Percentiles rank a stretch among this genome's conserved stretches.
Conservation (phyloP, 2,888 invertebrate genomes). For the Clanis bilineata region DNA sequence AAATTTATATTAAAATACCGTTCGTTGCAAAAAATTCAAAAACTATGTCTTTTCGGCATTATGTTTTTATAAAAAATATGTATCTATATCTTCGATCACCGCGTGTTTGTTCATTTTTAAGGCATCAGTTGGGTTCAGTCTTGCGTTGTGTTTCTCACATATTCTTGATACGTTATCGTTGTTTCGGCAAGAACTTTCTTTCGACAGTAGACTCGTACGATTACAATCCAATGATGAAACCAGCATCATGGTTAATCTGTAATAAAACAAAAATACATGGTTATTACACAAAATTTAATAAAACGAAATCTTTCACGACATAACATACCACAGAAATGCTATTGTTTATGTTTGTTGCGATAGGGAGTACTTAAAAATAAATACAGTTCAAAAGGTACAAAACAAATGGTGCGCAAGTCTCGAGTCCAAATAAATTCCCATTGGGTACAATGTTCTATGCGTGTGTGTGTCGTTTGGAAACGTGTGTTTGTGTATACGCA, state of each 20-base stretch:
- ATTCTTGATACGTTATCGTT: conserved; percentile 30
- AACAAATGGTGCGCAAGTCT: conserved; percentile 24
- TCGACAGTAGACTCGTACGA: conserved; percentile 31
- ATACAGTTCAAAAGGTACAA: neutral
- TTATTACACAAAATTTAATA: conserved; percentile 15
- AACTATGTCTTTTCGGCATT: conserved; percentile 51
- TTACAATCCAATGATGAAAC: conserved; percentile 45
- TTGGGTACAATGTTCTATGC: conserved; percentile 8
- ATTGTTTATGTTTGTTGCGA: neutral
- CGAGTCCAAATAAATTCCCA: conserved; percentile 31
- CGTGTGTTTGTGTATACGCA: conserved; percentile 55
- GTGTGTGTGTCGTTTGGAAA: conserved; percentile 24
- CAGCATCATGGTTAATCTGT: conserved; percentile 70
- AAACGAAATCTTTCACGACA: neutral
- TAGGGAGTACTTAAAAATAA: neutral
- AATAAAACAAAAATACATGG: conserved; percentile 47
- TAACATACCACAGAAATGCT: neutral
- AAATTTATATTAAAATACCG: conserved; percentile 58
- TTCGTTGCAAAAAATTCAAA: conserved; percentile 45
- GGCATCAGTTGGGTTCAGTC: conserved; percentile 67
- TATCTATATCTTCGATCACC: conserved; percentile 52
- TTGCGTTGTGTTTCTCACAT: conserved; percentile 50
- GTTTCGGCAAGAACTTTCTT: conserved; percentile 24
- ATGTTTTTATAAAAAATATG: conserved; percentile 50
- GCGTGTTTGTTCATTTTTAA: conserved; percentile 61